Conservation (phyloP, 2,113 vertebrate genomes). For the Alethe diademata region DNA sequence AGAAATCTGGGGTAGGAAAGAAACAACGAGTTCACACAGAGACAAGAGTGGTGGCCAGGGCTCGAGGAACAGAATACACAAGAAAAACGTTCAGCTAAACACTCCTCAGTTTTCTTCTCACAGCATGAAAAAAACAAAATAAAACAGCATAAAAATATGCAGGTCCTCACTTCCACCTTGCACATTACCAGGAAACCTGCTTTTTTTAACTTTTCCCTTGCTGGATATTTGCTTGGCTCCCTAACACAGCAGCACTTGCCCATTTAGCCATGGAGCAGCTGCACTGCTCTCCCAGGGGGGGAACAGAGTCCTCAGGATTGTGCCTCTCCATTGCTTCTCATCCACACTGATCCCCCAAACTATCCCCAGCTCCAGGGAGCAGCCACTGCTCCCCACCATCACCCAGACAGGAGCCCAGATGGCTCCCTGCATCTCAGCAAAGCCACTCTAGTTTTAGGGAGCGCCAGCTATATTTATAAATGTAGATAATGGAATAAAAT, state of each 20-base stretch:
- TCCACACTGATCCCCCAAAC: neutral
- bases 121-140: neutral
- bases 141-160: neutral
- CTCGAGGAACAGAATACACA: neutral
- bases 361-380: neutral
- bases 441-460: neutral
- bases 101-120: neutral
- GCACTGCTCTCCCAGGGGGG: accelerated
- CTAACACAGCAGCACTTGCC: neutral
- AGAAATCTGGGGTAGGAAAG: neutral
- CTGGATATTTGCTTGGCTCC: neutral
- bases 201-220: neutral
- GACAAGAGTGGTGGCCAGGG: neutral
- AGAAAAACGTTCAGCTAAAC: neutral
- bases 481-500: neutral
- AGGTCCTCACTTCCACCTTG: neutral
- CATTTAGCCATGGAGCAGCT: accelerated
- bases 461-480: neutral
- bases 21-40: neutral
- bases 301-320: neutral
- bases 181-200: neutral
- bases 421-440: neutral
- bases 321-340: accelerated
- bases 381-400: neutral
- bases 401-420: neutral